Percentiles rank a stretch among this genome's conserved stretches.
Evolutionary conservation across 2,113 vertebrate species (phyloP).

Genomic region (Rhodinocichla rosea): DNA sequence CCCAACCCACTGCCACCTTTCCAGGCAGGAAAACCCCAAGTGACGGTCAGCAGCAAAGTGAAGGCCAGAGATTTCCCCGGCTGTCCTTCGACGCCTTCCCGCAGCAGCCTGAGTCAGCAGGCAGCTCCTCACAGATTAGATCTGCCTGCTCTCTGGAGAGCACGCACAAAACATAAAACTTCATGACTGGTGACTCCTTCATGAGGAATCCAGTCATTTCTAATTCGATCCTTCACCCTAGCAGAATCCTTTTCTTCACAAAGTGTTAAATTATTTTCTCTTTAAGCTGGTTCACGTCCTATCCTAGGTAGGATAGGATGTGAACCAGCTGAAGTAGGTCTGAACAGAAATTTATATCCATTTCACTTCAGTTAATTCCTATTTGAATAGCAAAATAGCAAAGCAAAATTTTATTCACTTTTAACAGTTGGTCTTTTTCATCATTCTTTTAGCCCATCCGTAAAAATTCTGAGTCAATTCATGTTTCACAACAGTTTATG

Average conservation of each 20-base stretch:
- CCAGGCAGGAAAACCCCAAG: conserved; percentile 44
- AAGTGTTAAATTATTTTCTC: background rate
- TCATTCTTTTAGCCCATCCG: background rate
- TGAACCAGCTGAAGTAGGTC: background rate
- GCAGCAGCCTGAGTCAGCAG: conserved; percentile 19
- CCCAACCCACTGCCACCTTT: background rate
- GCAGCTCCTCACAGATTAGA: background rate
- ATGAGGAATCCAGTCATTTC: background rate
- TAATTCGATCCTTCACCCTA: background rate
- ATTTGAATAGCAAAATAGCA: background rate
- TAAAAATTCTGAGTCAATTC: background rate
- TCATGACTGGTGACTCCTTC: background rate
- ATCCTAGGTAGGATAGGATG: background rate
- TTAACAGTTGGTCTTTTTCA: background rate
- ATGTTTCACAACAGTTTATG: background rate
- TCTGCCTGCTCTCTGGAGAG: background rate
- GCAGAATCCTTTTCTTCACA: background rate
- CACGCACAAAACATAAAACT: background rate
- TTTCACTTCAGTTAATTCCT: background rate
- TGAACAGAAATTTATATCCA: background rate
- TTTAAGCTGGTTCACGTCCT: background rate
- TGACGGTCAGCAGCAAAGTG: background rate
- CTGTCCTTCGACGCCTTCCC: background rate
- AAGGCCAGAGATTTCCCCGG: conserved; percentile 53
- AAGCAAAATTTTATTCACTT: background rate